phyloP scores from a whole-genome alignment of 1,140 invertebrate species.

The Diabrotica virgifera region DNA sequence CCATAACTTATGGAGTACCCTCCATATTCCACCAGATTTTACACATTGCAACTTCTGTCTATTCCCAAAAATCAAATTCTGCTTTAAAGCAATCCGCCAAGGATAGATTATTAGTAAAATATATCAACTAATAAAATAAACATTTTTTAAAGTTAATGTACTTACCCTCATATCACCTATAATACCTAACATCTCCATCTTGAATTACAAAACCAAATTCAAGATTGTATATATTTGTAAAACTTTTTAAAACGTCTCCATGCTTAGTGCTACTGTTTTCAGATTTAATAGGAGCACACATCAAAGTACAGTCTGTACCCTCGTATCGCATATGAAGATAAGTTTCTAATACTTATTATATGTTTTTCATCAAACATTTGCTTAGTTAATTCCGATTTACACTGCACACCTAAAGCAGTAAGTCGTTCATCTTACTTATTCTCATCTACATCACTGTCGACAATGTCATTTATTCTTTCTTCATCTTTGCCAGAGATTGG shows the following conservation, averaged over 20 bases:
- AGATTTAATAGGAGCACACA: conserved; percentile 58
- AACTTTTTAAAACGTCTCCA: conserved; percentile 75
- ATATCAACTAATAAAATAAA: too few relatives aligned
- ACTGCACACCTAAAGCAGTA: conserved; percentile 59
- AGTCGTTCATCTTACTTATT: conserved; percentile 71
- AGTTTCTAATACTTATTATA: conserved; percentile 69
- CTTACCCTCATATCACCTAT: conserved; percentile 93
- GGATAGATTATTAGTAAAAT: too few relatives aligned
- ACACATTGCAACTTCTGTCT: too few relatives aligned
- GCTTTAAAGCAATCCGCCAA: too few relatives aligned
- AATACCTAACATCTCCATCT: conserved; percentile 73
- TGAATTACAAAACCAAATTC: conserved; percentile 95
- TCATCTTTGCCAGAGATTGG: too few relatives aligned
- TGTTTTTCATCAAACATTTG: conserved; percentile 71
- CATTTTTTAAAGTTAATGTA: not conserved
- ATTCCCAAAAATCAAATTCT: too few relatives aligned
- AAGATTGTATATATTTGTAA: conserved; percentile 76
- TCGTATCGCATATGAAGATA: conserved; percentile 91
- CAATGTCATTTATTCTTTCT: too few relatives aligned
- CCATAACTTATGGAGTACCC: too few relatives aligned
- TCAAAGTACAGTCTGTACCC: conserved; percentile 92
- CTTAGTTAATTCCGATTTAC: conserved; percentile 60
- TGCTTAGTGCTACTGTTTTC: conserved; percentile 47
- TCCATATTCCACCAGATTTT: too few relatives aligned
- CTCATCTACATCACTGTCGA: too few relatives aligned